Evolutionary conservation across 1,140 invertebrate species (phyloP), one percentile per base, ranked within the genome.

Genomic region (Sminthurides bifidus): DNA sequence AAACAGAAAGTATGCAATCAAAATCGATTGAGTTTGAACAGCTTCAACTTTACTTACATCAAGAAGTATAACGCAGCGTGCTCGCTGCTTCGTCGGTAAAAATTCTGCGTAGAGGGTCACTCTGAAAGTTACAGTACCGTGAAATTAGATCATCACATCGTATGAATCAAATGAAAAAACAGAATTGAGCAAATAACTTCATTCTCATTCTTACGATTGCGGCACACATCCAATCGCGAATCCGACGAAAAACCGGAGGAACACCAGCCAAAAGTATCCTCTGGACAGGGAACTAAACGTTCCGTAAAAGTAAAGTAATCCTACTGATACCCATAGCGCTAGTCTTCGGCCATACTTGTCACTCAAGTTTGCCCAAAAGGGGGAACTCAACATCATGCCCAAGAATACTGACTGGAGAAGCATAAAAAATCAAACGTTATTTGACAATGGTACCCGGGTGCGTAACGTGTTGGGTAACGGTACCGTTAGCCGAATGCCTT

Each of bases 21-120:
- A 26, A 49, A 21, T 12, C 45, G 27, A 33, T 14, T 2, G 27
- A 54, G 66, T 58, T 72, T 70, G 61, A 71, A 68, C 6, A 26
- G 24, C 30, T 21, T 24, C n/a, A 43, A 26, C 15, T 5, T 69
- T 64, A 71, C 85, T 82, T 76, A 92, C 87, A 78, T 96, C 92
- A 54, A 95, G 77, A 60, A 95, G 74, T 41, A 95, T 87, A 31
- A 95, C 88, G 79, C 91, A 94, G 74, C 90, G 92, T 26, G 87
- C 89, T 68, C 92, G 76, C 68, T 93, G 87, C 69, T 90, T 89
- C 41, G 87, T 83, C 17, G 92, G 92, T 46, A 96, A 74, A 77
- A 94, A 95, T 73, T 96, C 92, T 17, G 92, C 87, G 76, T 94
- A 95, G 53, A 96, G 72, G n/a, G 91, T 95, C 1, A 95, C 89